Evolutionary conservation across 2,113 vertebrate genomes (phyloP).

Genomic region (Pandion haliaetus): DNA sequence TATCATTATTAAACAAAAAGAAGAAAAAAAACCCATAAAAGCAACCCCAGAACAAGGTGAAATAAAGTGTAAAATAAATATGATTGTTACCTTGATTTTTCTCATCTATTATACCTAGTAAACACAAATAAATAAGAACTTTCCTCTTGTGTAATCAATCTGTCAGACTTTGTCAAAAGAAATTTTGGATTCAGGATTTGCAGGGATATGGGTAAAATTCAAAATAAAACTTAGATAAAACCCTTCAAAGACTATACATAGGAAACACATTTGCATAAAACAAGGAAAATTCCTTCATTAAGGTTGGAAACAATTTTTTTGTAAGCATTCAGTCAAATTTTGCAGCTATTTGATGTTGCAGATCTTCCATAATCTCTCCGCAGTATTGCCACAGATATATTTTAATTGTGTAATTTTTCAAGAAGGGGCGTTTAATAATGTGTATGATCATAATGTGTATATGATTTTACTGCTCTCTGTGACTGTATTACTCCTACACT

Average conservation of each 20-base stretch:
- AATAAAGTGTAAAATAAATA: not conserved
- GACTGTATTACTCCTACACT: not conserved
- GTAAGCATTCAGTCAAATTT: not conserved
- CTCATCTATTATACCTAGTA: not conserved
- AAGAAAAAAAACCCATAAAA: not conserved
- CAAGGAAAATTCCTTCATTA: not conserved
- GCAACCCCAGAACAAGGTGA: not conserved
- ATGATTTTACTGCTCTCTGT: not conserved
- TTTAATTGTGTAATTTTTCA: not conserved
- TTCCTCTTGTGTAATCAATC: not conserved
- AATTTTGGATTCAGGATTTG: not conserved
- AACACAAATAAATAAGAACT: not conserved
- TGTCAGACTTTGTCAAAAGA: not conserved
- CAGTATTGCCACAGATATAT: not conserved
- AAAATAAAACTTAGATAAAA: not conserved
- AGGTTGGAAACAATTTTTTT: not conserved
- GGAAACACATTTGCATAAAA: not conserved
- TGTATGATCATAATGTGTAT: not conserved
- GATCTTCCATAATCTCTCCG: not conserved
- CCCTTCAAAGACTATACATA: not conserved
- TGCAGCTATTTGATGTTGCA: not conserved
- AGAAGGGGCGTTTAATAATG: not conserved
- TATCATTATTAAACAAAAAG: not conserved
- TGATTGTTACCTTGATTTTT: not conserved
- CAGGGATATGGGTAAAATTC: not conserved